A percentile compares a stretch with the other conserved stretches of the same genome.
phyloP scores from a whole-genome alignment of 2,888 invertebrate genomes.

The Nycteola revayana region DNA sequence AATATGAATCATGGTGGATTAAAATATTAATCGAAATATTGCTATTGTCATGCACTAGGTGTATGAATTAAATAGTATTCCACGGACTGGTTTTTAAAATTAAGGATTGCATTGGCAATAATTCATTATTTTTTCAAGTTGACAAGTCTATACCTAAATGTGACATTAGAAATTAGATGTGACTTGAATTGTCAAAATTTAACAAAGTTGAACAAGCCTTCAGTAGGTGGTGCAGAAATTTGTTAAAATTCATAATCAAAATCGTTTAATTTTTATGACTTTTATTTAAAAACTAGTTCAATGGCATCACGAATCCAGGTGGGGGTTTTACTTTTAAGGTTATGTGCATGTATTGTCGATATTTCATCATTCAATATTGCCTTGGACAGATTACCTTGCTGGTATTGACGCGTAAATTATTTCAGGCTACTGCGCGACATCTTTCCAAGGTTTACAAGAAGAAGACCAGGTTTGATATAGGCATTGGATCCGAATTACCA shows the following conservation, averaged over 20 bases:
- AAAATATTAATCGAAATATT: too few species aligned
- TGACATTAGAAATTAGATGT: too few species aligned
- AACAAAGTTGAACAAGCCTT: slow-evolving; percentile 4
- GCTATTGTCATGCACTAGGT: too few species aligned
- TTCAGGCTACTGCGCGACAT: slow-evolving; percentile 72
- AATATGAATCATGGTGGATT: too few species aligned
- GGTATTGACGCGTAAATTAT: slow-evolving; percentile 26
- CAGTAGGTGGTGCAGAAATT: too few species aligned
- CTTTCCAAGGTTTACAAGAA: slow-evolving; percentile 75
- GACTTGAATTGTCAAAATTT: too few species aligned
- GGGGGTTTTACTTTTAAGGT: slow-evolving; percentile 2
- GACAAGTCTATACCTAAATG: too few species aligned
- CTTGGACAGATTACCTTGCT: slow-evolving; percentile 41
- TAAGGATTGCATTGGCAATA: too few species aligned
- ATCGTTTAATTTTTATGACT: too few species aligned
- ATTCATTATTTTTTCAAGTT: too few species aligned
- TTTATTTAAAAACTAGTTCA: slow-evolving; percentile 50
- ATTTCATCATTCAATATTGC: slow-evolving; percentile 41
- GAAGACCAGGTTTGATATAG: slow-evolving; percentile 83
- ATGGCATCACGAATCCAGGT: slow-evolving; percentile 73
- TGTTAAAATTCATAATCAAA: background rate
- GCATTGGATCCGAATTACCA: slow-evolving; percentile 87
- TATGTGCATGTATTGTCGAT: background rate
- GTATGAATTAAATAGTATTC: too few species aligned
- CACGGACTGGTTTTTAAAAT: too few species aligned